Evolutionary conservation across 1,140 invertebrate genomes (phyloP), one percentile per base, ranked within the genome.

Genomic region (Drosophila teissieri): DNA sequence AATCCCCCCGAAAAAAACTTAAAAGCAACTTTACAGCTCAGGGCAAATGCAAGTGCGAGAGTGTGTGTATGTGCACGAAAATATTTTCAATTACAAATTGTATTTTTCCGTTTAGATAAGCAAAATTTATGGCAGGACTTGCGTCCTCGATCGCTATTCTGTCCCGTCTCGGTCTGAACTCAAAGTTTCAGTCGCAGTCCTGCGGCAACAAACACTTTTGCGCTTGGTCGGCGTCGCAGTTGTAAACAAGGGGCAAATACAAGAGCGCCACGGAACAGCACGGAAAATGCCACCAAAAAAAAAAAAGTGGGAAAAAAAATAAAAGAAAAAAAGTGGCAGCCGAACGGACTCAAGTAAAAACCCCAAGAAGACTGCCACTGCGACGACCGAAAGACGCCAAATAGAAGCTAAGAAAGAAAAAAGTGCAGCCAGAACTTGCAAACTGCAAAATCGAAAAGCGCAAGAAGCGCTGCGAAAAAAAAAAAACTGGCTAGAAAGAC

Each of bases 71-170:
- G 49, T 77, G 74, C 48, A 64, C 81, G 77, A 79, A 86, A 86
- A 86, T 86, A 86, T 88, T 88, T 86, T 86, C 83, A 86, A 86
- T 86, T 86, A 86, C 83, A 86, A 86, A 86, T 86, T 86, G 83
- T 86, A 86, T 88, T 86, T 86, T 86, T 86, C 83, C 83, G 83
- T 88, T 86, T 77, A 86, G 83, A 86, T 86, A 86, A 86, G 83
- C 83, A 83, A 73, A 86, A 86, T 86, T 86, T 88, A 86, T 86
- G 83, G 83, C 83, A 86, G 83, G 42, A 57, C 45, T 44, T 40
- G 24, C 12, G 24, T 54, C 46, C 52, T 45, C 46, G 19, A 57
- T 51, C 42, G 48, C 63, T n/a, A 17, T 31, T 24, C n/a, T 42
- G 36, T 56, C 37, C 46, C 31, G 34, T 49, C 36, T 39, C 51